phyloP scores from a whole-genome alignment of 2,113 vertebrate genomes.

The Erinaceus europaeus region DNA sequence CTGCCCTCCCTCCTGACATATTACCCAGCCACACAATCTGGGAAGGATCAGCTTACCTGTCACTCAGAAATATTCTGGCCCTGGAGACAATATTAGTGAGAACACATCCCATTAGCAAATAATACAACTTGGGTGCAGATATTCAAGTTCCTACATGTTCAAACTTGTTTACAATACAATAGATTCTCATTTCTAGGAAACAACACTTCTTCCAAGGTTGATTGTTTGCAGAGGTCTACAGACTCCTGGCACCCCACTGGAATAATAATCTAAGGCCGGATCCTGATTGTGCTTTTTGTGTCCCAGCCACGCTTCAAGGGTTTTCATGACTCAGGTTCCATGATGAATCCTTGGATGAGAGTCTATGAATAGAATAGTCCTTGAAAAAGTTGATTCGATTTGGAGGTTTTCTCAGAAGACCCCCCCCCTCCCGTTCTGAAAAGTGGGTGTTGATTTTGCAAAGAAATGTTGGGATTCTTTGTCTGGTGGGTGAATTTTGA shows the following conservation, averaged over 20 bases:
- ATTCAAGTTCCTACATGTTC: neutral
- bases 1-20: conserved; percentile 20
- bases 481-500: conserved; percentile 60
- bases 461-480: conserved; percentile 31
- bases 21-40: conserved; percentile 33
- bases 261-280: neutral
- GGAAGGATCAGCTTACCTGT: conserved; percentile 46
- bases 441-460: conserved; percentile 15
- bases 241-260: neutral
- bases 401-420: neutral
- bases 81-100: conserved; percentile 10
- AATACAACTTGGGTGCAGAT: neutral
- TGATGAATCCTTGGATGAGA: neutral
- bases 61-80: conserved; percentile 41
- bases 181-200: neutral
- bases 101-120: conserved; percentile 33
- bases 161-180: conserved; percentile 41
- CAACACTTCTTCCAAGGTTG: neutral
- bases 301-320: neutral
- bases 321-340: neutral
- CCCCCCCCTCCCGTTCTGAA: neutral
- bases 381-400: neutral
- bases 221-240: neutral
- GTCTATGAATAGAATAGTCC: neutral
- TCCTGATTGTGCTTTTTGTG: neutral